A percentile compares a stretch with the other conserved stretches of the same genome.
Evolutionary conservation across 2,797 vertebrate genomes (phyloP).

Genomic region (Xenentodon cancila): DNA sequence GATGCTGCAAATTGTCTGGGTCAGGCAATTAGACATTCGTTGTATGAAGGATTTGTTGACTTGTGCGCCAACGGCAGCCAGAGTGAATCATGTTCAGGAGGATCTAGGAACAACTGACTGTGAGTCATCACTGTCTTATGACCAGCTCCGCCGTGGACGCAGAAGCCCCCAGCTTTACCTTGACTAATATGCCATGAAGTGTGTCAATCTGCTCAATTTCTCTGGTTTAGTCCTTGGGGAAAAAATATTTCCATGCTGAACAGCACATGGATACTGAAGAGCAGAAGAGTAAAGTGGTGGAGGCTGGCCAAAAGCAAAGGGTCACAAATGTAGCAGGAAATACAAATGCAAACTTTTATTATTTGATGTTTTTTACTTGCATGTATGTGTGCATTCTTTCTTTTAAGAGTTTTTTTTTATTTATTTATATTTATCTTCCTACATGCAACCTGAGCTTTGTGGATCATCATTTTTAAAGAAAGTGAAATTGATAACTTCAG

Average conservation of each 20-base stretch:
- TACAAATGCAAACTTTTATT: not conserved
- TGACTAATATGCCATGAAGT: conserved; percentile 58
- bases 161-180: conserved; percentile 49
- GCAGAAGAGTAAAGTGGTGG: no score
- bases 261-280: no score
- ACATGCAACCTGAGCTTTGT: not conserved
- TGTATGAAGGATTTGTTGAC: conserved; percentile 12
- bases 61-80: conserved; percentile 6
- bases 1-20: conserved; percentile 9
- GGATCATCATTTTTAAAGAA: conserved; percentile 3
- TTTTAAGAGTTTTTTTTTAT: not conserved
- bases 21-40: conserved; percentile 5
- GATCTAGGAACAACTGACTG: conserved; percentile 54
- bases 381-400: not conserved
- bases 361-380: not conserved
- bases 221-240: conserved; percentile 17
- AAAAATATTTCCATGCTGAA: not conserved
- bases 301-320: no score
- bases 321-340: no score
- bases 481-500: conserved; percentile 20
- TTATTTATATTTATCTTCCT: not conserved
- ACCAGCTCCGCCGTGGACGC: conserved; percentile 53
- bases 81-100: conserved; percentile 22
- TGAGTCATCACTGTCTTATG: conserved; percentile 68
- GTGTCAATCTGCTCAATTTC: conserved; percentile 51